Conservation (phyloP, 2,797 vertebrate genomes). For the Champsocephalus gunnari region DNA sequence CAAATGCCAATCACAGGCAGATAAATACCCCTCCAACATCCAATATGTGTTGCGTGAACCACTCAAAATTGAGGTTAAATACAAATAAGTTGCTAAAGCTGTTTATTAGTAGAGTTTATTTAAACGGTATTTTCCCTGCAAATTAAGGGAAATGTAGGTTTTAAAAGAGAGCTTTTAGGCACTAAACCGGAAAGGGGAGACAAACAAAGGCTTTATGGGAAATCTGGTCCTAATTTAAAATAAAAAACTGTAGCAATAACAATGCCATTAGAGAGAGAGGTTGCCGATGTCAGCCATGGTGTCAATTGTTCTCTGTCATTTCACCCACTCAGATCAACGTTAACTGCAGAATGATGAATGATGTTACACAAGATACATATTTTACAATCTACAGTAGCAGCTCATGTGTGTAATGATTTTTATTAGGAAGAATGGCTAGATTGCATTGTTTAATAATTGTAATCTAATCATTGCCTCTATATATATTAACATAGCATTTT, state of each 20-base stretch:
- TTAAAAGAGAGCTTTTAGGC: slow-evolving; percentile 12
- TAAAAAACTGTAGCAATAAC: slow-evolving; percentile 5
- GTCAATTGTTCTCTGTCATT: not conserved
- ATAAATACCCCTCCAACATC: slow-evolving; percentile 1
- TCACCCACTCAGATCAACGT: slow-evolving; percentile 36
- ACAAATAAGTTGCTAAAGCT: slow-evolving; percentile 1
- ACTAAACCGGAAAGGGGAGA: not conserved
- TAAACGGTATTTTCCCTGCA: not conserved
- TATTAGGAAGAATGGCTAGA: too few species aligned
- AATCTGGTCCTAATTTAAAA: slow-evolving; percentile 12
- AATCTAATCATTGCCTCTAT: not conserved
- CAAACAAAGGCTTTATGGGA: slow-evolving; percentile 6
- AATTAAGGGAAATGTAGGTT: not conserved
- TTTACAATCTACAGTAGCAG: not conserved
- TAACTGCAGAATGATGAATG: slow-evolving; percentile 21
- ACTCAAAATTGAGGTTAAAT: slow-evolving; percentile 15
- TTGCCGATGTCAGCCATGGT: not conserved
- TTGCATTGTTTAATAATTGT: too few species aligned
- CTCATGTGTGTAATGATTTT: too few species aligned
- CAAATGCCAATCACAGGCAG: slow-evolving; percentile 17
- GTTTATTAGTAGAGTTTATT: slow-evolving; percentile 23
- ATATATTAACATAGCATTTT: not conserved
- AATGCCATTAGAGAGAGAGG: slow-evolving; percentile 17
- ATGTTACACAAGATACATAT: not conserved
- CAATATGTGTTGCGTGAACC: not conserved